phyloP scores from a whole-genome alignment of 2,888 invertebrate species.

The Eupithecia dodoneata region DNA sequence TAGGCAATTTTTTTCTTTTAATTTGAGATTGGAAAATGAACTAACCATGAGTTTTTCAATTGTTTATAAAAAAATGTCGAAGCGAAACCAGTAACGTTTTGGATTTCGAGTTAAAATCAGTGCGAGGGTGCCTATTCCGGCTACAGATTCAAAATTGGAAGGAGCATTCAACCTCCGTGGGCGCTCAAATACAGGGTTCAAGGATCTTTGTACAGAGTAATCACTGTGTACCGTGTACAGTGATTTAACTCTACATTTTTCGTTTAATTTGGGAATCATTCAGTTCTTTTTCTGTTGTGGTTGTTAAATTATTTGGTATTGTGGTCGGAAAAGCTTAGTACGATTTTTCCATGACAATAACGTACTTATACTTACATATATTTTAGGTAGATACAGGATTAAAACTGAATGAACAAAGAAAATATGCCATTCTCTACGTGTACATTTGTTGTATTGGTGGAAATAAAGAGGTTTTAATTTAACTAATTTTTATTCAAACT shows the following conservation, averaged over 20 bases:
- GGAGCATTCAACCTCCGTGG: slow-evolving; percentile 24
- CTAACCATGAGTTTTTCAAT: no score
- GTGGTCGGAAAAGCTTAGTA: neutral
- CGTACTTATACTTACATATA: neutral
- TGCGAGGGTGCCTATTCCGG: neutral
- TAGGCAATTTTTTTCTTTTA: no score
- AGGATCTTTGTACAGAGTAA: slow-evolving; percentile 36
- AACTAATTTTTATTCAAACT: neutral
- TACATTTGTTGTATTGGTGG: no score
- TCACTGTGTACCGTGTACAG: slow-evolving; percentile 24
- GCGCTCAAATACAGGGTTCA: slow-evolving; percentile 32
- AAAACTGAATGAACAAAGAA: neutral
- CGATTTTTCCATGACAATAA: neutral
- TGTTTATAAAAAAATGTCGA: neutral
- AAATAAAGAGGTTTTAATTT: no score
- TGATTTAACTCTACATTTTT: slow-evolving; percentile 9
- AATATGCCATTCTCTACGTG: neutral
- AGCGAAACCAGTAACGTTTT: neutral
- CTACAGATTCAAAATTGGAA: slow-evolving; percentile 3
- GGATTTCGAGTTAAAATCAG: neutral
- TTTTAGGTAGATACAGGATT: neutral
- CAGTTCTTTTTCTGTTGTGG: neutral
- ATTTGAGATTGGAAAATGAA: no score
- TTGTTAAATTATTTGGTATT: neutral
- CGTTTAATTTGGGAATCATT: neutral